Conservation (phyloP, 2,113 vertebrate genomes). For the Zosterops hypoxanthus region DNA sequence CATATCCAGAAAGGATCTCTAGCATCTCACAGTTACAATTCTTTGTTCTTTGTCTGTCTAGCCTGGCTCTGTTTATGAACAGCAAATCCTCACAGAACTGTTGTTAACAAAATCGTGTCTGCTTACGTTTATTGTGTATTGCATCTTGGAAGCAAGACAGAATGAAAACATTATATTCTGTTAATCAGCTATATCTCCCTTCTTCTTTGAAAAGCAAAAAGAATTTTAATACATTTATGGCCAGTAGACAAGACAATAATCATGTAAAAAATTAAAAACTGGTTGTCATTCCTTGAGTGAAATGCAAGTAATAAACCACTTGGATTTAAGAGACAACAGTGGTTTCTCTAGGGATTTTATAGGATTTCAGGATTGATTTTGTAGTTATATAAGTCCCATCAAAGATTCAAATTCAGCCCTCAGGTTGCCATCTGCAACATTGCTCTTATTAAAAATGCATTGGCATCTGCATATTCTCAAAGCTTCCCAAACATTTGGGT, state of each 20-base stretch:
- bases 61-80: not conserved
- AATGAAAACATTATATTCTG: not conserved
- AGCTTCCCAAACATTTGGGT: not conserved
- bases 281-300: not conserved
- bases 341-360: not conserved
- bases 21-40: not conserved
- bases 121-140: not conserved
- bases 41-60: not conserved
- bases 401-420: constrained; percentile 20
- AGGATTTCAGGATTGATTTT: not conserved
- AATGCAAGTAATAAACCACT: not conserved
- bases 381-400: not conserved
- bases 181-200: not conserved
- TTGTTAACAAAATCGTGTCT: not conserved
- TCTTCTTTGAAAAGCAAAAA: not conserved
- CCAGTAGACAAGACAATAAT: not conserved
- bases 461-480: not conserved
- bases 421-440: not conserved
- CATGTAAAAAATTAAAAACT: not conserved
- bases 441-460: constrained; percentile 4
- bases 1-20: not conserved
- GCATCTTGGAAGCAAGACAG: not conserved
- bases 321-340: not conserved
- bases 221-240: not conserved
- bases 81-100: not conserved